Evolutionary conservation across 1,140 invertebrate genomes (phyloP), one percentile per base, ranked within the genome.

Genomic region (Drosophila repleta): DNA sequence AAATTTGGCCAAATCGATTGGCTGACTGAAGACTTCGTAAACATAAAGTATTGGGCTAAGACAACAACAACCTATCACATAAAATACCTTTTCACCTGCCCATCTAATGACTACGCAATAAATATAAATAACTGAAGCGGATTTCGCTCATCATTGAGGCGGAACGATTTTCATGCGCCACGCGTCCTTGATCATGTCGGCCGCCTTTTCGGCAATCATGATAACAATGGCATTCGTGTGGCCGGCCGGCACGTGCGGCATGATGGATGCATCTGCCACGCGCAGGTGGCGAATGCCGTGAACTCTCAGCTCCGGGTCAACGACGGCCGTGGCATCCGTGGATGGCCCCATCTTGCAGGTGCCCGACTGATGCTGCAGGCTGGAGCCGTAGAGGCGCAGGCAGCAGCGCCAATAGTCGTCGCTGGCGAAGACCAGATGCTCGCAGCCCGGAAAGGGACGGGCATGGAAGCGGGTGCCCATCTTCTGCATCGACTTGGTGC

Each of bases 281-380:
- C 96, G 93, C 6, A 97, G 80, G 41, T 93, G 92, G 17, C 92
- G 91, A 3, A 96, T 91, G 1, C 96, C 96, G 71, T 95, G 93
- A 0, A 96, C 96, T 78, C 93, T 93, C 1, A 98, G 91, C 71
- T 95, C 83, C 0, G 94, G 92, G 90, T 97, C 95, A 0, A 98
- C 96, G 0, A 98, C 96, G 0, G 96, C 94, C 20, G 93, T 90
- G 1, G 93, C 80, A 87, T 97, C 96, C 0, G 84, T 88, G 0
- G 73, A 20, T 0, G 95, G 95, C 0, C 97, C 97, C 96, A 97
- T 97, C 90, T 95, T 96, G 43, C 93, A 95, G 0, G 96, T 96
- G 0, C 95, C 93, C 1, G 94, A 93, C 90, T 96, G 96, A 91
- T 97, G 96, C 57, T 95, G 95, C 39, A 96, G 90, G n/a, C 95